Base-by-base conservation (phyloP, 2,888 invertebrate species). In the Tachina fera region DNA sequence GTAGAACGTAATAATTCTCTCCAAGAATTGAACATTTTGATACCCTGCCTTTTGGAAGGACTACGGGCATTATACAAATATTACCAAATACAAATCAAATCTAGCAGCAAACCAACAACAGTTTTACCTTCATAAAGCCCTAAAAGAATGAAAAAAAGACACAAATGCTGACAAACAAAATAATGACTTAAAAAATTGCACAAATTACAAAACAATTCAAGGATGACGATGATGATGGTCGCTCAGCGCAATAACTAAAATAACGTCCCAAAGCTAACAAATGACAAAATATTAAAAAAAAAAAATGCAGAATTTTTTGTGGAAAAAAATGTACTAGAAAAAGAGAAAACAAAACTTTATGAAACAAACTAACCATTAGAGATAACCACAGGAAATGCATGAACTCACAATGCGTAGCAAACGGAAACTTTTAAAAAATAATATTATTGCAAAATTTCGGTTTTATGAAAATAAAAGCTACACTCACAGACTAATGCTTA, bases 341-440 rank as follows among this genome's bases (percentile, higher is more conserved):
- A 63, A 79, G 65, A 51, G 51, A 67, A 45, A 75, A 51, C 31
- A 75, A n/a, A 45, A 74, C 41, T 41, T 63, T 45, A 43, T 71
- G 19, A 51, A 70, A 80, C 71, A 75, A 80, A 77, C 72, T 60
- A 63, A 77, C 77, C 74, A 81, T 81, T 81, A 84, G 84, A 77
- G 67, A 81, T 81, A 61, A 77, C 81, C 84, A 77, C 77, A 84
- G 84, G 84, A 84, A 70, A 74, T 77, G 77, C 68, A 78, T 74
- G 61, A 83, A 74, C 72, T 72, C 71, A 71, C 76, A 71, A 60
- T 83, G 71, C 71, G 71, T 83, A 51, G 31, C 47, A 63, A 60
- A 41, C 67, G 83, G 72, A 78, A 83, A 83, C 72, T 74, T 74
- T 77, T 78, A 74, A 74, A 79, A 80, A 72, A 70, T 31, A 31